Conservation (phyloP, 2,888 invertebrate genomes). For the Yponomeuta malinellus region DNA sequence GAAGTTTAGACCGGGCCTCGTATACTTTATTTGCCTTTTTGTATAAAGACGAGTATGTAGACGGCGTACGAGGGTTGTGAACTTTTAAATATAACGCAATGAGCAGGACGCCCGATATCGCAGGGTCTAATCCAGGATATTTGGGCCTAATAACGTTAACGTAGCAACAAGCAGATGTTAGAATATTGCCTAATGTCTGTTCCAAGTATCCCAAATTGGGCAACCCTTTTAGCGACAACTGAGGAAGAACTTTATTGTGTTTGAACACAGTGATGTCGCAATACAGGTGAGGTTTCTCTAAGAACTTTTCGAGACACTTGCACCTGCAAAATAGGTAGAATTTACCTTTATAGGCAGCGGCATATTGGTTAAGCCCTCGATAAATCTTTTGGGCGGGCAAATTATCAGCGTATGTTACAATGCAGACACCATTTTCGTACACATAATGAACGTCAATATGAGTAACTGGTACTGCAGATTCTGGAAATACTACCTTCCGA, state of each 20-base stretch:
- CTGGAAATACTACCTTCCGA: slow-evolving; percentile 49
- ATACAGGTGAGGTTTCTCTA: slow-evolving; percentile 67
- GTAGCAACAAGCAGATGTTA: slow-evolving; percentile 72
- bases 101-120: slow-evolving; percentile 69
- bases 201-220: slow-evolving; percentile 78
- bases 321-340: slow-evolving; percentile 75
- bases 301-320: slow-evolving; percentile 69
- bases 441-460: slow-evolving; percentile 51
- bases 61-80: slow-evolving; percentile 51
- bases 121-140: slow-evolving; percentile 72
- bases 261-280: slow-evolving; percentile 60
- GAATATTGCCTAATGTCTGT: slow-evolving; percentile 70
- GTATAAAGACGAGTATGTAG: slow-evolving; percentile 42
- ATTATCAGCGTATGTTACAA: slow-evolving; percentile 76
- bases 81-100: slow-evolving; percentile 76
- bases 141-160: slow-evolving; percentile 74
- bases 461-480: slow-evolving; percentile 66
- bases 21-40: slow-evolving; percentile 46
- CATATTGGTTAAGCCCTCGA: slow-evolving; percentile 59
- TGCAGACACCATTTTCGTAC: slow-evolving; percentile 75
- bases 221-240: slow-evolving; percentile 59
- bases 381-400: slow-evolving; percentile 61
- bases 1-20: slow-evolving; percentile 50
- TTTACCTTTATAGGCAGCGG: slow-evolving; percentile 63
- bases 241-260: slow-evolving; percentile 44